A percentile compares a stretch with the other conserved stretches of the same genome.
These are phyloP conservation scores for Diorhabda elongata DNA, from an alignment of 1,140 invertebrate species.

Conservation along the genomic window DNA sequence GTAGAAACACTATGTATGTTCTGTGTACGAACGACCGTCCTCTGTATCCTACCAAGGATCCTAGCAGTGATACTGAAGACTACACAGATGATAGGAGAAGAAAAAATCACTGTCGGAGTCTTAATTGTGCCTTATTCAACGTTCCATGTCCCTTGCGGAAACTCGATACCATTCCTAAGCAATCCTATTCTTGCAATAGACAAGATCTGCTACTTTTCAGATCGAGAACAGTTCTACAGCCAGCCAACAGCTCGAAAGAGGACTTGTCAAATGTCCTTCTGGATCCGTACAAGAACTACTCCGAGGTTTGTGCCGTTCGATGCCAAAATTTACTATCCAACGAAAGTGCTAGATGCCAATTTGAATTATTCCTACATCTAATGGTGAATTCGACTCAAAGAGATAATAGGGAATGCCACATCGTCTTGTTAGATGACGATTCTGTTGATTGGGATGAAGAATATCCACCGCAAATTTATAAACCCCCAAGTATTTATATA, in stretches of 20 bases:
- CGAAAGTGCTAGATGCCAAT: constrained; percentile 95
- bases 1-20: no score
- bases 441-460: constrained; percentile 98
- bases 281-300: constrained; percentile 89
- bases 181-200: constrained; percentile 54
- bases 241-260: constrained; percentile 50
- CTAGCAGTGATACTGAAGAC: no score
- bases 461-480: constrained; percentile 88
- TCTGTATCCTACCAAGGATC: no score
- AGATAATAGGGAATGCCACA: constrained; percentile 73
- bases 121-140: constrained; percentile 72
- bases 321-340: constrained; percentile 94
- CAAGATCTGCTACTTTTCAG: constrained; percentile 41
- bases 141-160: constrained; percentile 53
- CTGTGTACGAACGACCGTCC: no score
- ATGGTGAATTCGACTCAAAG: constrained; percentile 94
- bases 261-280: constrained; percentile 81
- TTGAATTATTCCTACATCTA: constrained; percentile 91
- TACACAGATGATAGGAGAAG: no score
- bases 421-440: constrained; percentile 93
- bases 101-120: constrained; percentile 58
- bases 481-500: no score
- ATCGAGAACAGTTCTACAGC: constrained; percentile 15
- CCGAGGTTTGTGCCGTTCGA: constrained; percentile 96
- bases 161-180: constrained; percentile 53